Evolutionary conservation across 2,797 vertebrate species (phyloP).

Genomic region (Pempheris klunzingeri): DNA sequence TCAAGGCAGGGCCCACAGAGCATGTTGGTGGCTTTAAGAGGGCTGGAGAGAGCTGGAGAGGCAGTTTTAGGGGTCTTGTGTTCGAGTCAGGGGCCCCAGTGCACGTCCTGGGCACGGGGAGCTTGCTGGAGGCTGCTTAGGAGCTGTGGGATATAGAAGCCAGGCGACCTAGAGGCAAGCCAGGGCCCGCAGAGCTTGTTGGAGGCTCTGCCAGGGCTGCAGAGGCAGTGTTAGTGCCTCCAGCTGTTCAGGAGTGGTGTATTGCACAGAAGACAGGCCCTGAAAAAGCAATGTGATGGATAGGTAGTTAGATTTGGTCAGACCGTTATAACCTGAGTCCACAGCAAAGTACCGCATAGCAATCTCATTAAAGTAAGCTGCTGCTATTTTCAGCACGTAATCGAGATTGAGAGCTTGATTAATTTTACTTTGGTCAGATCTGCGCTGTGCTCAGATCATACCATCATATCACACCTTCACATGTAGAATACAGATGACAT

Average conservation of each 20-base stretch:
- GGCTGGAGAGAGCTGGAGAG: no score
- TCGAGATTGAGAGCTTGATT: constrained; percentile 89
- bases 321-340: constrained; percentile 42
- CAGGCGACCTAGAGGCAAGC: no score
- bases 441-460: constrained; percentile 51
- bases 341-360: constrained; percentile 82
- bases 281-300: constrained; percentile 3
- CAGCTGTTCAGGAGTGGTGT: constrained; percentile 1
- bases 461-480: constrained; percentile 31
- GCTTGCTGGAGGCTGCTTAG: no score
- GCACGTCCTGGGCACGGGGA: no score
- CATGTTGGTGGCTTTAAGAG: no score
- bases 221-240: neutral
- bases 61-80: no score
- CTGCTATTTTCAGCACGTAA: constrained; percentile 91
- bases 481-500: neutral
- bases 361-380: constrained; percentile 93
- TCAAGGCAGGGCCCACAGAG: no score
- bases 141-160: no score
- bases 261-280: constrained; percentile 2
- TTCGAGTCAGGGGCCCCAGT: no score
- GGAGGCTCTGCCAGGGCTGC: no score
- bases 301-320: constrained; percentile 9
- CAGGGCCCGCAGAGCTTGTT: no score
- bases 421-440: constrained; percentile 87